Evolutionary conservation across 2,888 invertebrate genomes (phyloP).

Genomic region (Calameuta pallipes): DNA sequence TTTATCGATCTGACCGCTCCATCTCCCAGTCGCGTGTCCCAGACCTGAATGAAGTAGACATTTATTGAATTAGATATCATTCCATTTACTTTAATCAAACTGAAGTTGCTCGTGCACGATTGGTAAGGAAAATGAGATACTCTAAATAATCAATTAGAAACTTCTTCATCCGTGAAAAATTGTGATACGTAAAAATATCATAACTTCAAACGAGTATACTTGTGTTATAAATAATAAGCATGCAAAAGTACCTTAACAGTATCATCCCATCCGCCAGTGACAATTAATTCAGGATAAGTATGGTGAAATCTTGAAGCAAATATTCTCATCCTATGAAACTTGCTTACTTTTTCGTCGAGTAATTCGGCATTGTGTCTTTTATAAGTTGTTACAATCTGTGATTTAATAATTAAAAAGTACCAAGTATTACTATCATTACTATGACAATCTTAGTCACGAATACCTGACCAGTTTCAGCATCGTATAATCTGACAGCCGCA

Average conservation of each 20-base stretch:
- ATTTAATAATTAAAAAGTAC: constrained; percentile 2
- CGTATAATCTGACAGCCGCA: constrained; percentile 59
- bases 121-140: constrained; percentile 18
- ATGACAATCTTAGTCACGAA: neutral
- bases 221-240: neutral
- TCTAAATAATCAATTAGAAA: neutral
- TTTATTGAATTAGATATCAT: neutral
- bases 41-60: constrained; percentile 64
- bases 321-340: constrained; percentile 56
- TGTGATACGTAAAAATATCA: neutral
- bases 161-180: neutral
- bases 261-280: constrained; percentile 71
- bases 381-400: constrained; percentile 42
- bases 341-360: constrained; percentile 37
- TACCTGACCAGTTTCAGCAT: constrained; percentile 56
- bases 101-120: neutral
- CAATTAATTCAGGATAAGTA: constrained; percentile 64
- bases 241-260: constrained; percentile 67
- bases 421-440: neutral
- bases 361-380: constrained; percentile 38
- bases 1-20: constrained; percentile 70
- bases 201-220: neutral
- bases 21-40: constrained; percentile 69
- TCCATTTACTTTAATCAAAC: neutral
- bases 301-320: constrained; percentile 68